A percentile compares a stretch with the other conserved stretches of the same genome.
Evolutionary conservation across 1,140 invertebrate genomes (phyloP).

Genomic region (Scaptomyza graminum): DNA sequence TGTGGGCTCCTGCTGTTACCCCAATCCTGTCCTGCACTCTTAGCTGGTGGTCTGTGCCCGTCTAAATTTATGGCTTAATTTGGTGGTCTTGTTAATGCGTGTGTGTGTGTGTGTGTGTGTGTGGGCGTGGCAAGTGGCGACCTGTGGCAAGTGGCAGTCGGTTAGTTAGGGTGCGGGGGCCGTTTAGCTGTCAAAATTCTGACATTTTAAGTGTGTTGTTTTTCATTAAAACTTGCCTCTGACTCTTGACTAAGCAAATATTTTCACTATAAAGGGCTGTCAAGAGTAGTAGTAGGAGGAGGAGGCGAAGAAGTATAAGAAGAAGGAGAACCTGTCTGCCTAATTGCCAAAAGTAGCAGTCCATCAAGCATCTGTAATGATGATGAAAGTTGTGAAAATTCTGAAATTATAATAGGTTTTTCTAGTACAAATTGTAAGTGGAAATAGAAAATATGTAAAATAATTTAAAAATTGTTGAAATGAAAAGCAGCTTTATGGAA

Average conservation of each 20-base stretch:
- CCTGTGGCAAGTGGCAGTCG: constrained; percentile 8
- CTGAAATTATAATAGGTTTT: background rate
- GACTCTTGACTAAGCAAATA: constrained; percentile 65
- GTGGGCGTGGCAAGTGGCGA: constrained; percentile 51
- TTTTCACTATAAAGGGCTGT: constrained; percentile 48
- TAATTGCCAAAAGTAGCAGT: constrained; percentile 56
- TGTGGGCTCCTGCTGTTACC: constrained; percentile 55
- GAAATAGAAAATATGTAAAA: no score
- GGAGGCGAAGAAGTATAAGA: no score
- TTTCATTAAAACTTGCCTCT: constrained; percentile 11
- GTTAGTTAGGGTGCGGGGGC: constrained; percentile 47
- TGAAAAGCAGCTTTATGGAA: no score
- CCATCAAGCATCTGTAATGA: constrained; percentile 12
- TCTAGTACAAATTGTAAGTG: no score
- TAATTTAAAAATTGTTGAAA: no score
- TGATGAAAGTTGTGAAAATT: background rate
- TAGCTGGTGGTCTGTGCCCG: constrained; percentile 69
- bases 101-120: constrained; percentile 5
- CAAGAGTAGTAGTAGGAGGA: background rate
- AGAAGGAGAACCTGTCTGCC: constrained; percentile 32
- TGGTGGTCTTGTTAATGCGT: constrained; percentile 78
- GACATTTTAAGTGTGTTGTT: constrained; percentile 77
- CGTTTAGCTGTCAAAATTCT: constrained; percentile 62
- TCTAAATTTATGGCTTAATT: constrained; percentile 81
- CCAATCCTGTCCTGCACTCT: constrained; percentile 28